Evolutionary conservation across 2,113 vertebrate species (phyloP).

Genomic region (Chinchilla lanigera): DNA sequence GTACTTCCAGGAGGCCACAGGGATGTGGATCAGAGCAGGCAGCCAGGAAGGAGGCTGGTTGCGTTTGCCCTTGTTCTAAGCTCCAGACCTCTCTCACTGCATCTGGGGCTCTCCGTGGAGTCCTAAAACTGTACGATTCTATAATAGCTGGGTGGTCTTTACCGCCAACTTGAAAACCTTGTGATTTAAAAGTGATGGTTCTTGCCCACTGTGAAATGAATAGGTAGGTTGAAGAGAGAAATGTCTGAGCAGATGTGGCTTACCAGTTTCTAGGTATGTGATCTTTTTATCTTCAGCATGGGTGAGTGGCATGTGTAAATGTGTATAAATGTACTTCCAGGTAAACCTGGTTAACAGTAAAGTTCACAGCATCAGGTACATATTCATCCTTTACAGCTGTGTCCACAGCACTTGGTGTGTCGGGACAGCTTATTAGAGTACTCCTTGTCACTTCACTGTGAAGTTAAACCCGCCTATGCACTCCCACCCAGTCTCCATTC

Average conservation of each 20-base stretch:
- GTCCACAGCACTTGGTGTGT: neutral
- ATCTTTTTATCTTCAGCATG: neutral
- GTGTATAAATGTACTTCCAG: neutral
- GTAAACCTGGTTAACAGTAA: neutral
- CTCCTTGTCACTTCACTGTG: neutral
- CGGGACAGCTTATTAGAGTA: neutral
- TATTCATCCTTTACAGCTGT: neutral
- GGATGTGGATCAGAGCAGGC: neutral
- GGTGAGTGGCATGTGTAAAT: neutral
- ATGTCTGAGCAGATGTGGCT: neutral
- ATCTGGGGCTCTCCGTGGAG: neutral
- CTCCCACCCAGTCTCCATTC: neutral
- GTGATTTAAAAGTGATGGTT: neutral
- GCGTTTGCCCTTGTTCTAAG: neutral
- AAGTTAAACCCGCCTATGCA: neutral
- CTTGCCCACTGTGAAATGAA: neutral
- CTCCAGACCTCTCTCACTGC: neutral
- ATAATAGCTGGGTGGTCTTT: neutral
- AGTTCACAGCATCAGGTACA: neutral
- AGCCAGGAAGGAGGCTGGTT: neutral
- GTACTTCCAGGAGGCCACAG: neutral
- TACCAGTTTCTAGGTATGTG: neutral
- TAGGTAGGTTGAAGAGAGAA: neutral
- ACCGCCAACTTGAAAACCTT: neutral
- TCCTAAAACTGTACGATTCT: neutral